These are phyloP conservation scores for Leptocoma aspasia DNA, from an alignment of 2,113 vertebrate genomes.

Conservation along the genomic window DNA sequence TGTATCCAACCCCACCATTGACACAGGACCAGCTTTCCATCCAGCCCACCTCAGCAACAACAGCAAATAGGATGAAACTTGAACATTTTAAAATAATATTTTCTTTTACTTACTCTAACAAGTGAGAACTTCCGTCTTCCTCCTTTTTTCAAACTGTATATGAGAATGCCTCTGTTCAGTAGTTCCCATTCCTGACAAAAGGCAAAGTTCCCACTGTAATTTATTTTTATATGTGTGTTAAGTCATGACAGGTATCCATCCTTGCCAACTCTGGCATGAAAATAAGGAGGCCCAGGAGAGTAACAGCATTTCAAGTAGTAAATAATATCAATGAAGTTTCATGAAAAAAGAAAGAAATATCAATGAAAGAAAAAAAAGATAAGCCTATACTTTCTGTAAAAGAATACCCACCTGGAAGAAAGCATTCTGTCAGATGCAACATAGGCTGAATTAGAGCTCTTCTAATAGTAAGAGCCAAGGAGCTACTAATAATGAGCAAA, in stretches of 20 bases:
- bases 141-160: neutral
- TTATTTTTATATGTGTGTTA: slow-evolving; percentile 30
- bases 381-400: neutral
- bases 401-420: neutral
- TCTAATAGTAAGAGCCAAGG: neutral
- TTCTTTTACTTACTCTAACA: neutral
- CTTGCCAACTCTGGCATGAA: slow-evolving; percentile 8
- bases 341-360: too few relatives aligned
- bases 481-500: neutral
- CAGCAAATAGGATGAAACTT: neutral
- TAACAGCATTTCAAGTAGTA: neutral
- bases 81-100: neutral
- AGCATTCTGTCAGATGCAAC: neutral
- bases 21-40: neutral
- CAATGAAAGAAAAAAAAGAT: neutral
- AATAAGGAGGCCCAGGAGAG: slow-evolving; percentile 41
- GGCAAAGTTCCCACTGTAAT: slow-evolving; percentile 10
- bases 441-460: neutral
- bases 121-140: neutral
- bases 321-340: slow-evolving; percentile 17
- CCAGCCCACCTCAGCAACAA: neutral
- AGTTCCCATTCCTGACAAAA: neutral
- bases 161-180: neutral
- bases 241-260: slow-evolving; percentile 53
- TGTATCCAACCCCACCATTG: neutral